Base-by-base conservation (phyloP, 2,888 invertebrate species). In the Meloe dianella region DNA sequence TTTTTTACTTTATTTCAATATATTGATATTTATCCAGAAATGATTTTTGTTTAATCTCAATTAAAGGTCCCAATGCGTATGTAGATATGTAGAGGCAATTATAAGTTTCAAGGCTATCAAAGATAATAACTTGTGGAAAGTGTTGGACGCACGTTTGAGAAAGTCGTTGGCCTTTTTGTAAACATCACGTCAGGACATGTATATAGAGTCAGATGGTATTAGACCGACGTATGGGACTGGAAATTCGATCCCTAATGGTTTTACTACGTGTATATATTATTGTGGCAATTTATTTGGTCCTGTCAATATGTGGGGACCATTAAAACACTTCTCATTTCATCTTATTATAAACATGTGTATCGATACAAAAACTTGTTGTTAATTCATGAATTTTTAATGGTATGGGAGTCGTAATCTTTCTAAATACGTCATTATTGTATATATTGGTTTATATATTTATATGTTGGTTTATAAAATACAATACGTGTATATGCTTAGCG, bases 221-320 rank as follows among this genome's bases (percentile, higher is more conserved):
- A 47, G 47, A 47, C 8, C 20, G 47, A 9, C 20, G 47, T 47
- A 54, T 24, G 54, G 27, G 54, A 54, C 27, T 54, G 14, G 54
- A 54, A 54, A 54, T 54, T 54, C 54, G 54, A 54, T 54, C 54
- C 54, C 27, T 27, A 54, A 54, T 54, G 27, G 24, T 54, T 54
- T 54, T 14, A 54, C 51, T 51, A 12, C 51, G 51, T 51, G 51
- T 22, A n/a, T 54, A 1, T 54, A 7, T 54, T 54, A 27, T 24
- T 54, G 24, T n/a, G 54, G 54, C 54, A 54, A 24, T 54, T 54
- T 54, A 54, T 54, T 27, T 54, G 5, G 54, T 27, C 12, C 54
- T 7, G 27, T 54, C 27, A n/a, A n/a, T 54, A 17, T 41, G 27
- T 27, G 54, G n/a, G n/a, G n/a, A 14, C 54, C 54, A 54, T 54